These are phyloP conservation scores for Corythornis vintsioides DNA, from an alignment of 2,113 vertebrate genomes.

Conservation along the genomic window DNA sequence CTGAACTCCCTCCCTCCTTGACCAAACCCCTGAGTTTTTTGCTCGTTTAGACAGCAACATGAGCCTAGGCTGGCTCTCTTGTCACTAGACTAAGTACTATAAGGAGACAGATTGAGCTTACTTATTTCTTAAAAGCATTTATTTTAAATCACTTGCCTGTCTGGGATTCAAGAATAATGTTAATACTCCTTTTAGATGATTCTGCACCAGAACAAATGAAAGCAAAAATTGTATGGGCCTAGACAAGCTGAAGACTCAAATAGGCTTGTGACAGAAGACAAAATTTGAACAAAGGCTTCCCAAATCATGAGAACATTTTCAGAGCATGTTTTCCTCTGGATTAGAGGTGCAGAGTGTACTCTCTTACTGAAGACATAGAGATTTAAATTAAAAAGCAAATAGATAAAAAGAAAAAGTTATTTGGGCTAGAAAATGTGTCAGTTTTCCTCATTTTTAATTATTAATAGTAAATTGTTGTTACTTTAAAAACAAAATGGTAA, in stretches of 20 bases:
- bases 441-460: background rate
- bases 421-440: background rate
- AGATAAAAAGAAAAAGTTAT: background rate
- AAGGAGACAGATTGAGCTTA: background rate
- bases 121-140: background rate
- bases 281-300: background rate
- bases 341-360: background rate
- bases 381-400: background rate
- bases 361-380: background rate
- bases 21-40: background rate
- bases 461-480: background rate
- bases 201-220: background rate
- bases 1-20: background rate
- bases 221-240: accelerated
- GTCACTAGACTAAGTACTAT: no score
- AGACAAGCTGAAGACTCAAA: background rate
- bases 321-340: background rate
- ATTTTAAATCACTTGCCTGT: background rate
- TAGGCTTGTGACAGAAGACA: background rate
- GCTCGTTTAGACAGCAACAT: background rate
- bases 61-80: background rate
- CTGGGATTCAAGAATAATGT: background rate
- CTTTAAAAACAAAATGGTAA: background rate
- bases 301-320: background rate
- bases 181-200: background rate